Evolutionary conservation across 2,888 invertebrate species (phyloP).

Genomic region (Drosophila pseudotakahashii): DNA sequence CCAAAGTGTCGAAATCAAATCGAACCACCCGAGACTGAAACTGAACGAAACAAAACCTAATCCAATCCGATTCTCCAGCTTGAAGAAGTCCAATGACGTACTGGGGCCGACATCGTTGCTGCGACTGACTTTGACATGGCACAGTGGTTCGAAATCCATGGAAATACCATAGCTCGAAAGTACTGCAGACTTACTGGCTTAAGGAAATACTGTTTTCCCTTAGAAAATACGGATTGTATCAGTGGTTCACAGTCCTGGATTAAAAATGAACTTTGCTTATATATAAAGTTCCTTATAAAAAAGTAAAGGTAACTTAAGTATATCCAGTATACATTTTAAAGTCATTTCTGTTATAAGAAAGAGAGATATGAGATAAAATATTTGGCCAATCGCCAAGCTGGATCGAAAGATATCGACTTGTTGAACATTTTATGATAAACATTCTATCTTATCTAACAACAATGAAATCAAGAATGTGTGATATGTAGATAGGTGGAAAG

Average conservation of each 20-base stretch:
- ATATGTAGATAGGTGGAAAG: neutral
- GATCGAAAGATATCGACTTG: neutral
- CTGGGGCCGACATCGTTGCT: slow-evolving; percentile 39
- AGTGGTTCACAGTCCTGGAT: too few relatives aligned
- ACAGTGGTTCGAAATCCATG: slow-evolving; percentile 48
- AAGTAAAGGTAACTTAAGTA: too few relatives aligned
- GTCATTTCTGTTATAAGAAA: too few relatives aligned
- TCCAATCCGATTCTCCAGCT: slow-evolving; percentile 32
- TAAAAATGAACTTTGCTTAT: too few relatives aligned
- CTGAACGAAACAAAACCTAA: slow-evolving; percentile 9
- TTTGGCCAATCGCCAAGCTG: neutral
- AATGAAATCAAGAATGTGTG: slow-evolving; percentile 1
- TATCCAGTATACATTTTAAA: too few relatives aligned
- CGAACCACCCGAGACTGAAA: slow-evolving; percentile 41
- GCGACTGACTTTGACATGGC: slow-evolving; percentile 37
- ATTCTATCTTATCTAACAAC: neutral
- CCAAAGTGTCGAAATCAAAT: slow-evolving; percentile 56
- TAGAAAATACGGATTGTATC: too few relatives aligned
- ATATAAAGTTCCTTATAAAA: too few relatives aligned
- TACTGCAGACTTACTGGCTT: too few relatives aligned
- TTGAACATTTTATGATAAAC: neutral
- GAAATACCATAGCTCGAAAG: too few relatives aligned
- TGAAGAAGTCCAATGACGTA: slow-evolving; percentile 64
- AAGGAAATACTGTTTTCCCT: too few relatives aligned
- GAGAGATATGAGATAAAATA: neutral